A percentile compares a stretch with the other conserved stretches of the same genome.
Evolutionary conservation across 1,140 invertebrate species (phyloP).

Genomic region (Copidosoma floridanum): DNA sequence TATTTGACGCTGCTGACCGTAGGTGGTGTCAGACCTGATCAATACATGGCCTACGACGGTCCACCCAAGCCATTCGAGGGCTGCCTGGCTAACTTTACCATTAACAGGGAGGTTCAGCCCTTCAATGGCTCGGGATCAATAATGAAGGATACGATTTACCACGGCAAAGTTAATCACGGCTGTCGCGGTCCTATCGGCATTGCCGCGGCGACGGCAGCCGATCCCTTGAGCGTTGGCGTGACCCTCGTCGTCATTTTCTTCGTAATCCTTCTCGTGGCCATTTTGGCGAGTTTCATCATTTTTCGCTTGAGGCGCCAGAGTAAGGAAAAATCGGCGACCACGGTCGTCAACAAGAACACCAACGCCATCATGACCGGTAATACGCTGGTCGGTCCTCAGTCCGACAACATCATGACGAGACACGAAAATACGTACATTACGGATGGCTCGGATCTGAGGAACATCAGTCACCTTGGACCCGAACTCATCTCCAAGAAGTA

Average conservation of each 20-base stretch:
- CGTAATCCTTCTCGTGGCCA: conserved; percentile 82
- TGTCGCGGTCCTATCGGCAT: conserved; percentile 71
- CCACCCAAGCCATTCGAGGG: conserved; percentile 72
- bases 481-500: conserved; percentile 82
- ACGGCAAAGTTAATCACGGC: conserved; percentile 69
- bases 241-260: conserved; percentile 94
- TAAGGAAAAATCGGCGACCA: conserved; percentile 69
- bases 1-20: conserved; percentile 77
- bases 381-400: conserved; percentile 35
- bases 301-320: conserved; percentile 81
- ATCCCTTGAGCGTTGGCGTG: conserved; percentile 86
- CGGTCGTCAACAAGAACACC: conserved; percentile 47
- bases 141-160: conserved; percentile 66
- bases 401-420: conserved; percentile 46
- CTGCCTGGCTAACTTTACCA: conserved; percentile 83
- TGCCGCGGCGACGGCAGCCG: conserved; percentile 72
- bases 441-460: conserved; percentile 53
- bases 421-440: conserved; percentile 56
- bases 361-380: conserved; percentile 50
- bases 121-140: conserved; percentile 83
- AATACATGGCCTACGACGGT: conserved; percentile 56
- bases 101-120: conserved; percentile 87
- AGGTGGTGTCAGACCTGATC: conserved; percentile 66
- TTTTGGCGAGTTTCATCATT: conserved; percentile 84
- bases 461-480: conserved; percentile 71